Evolutionary conservation across 2,888 invertebrate species (phyloP).

Genomic region (Drosophila falleni): DNA sequence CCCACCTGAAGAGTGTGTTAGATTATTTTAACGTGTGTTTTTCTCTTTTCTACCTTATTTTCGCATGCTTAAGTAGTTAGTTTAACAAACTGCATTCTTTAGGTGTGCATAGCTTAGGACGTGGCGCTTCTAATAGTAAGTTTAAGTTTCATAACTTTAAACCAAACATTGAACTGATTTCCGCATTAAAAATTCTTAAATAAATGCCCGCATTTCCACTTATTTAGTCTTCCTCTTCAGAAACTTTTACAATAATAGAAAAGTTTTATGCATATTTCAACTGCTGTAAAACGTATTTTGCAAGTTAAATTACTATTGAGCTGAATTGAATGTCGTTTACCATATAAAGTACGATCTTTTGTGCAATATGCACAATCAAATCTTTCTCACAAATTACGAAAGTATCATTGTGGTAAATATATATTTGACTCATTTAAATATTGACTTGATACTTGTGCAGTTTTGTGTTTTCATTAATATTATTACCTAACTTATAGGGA

Average conservation of each 20-base stretch:
- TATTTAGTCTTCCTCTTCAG: conserved; percentile 5
- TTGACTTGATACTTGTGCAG: no score
- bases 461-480: no score
- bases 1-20: conserved; percentile 62
- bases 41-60: conserved; percentile 43
- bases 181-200: conserved; percentile 23
- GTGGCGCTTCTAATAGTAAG: conserved; percentile 4
- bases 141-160: conserved; percentile 27
- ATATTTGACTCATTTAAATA: no score
- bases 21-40: conserved; percentile 66
- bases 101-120: conserved; percentile 5
- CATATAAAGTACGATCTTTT: no score
- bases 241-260: conserved; percentile 3
- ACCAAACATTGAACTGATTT: conserved; percentile 32
- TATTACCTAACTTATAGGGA: no score
- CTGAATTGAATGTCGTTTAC: not conserved
- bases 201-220: conserved; percentile 5
- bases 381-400: no score
- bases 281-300: conserved; percentile 3
- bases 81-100: conserved; percentile 71
- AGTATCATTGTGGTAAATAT: no score
- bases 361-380: no score
- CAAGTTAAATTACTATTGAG: conserved; percentile 1
- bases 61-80: conserved; percentile 72
- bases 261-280: conserved; percentile 29